Evolutionary conservation across 2,888 invertebrate species (phyloP).

Genomic region (Phaedon cochleariae): DNA sequence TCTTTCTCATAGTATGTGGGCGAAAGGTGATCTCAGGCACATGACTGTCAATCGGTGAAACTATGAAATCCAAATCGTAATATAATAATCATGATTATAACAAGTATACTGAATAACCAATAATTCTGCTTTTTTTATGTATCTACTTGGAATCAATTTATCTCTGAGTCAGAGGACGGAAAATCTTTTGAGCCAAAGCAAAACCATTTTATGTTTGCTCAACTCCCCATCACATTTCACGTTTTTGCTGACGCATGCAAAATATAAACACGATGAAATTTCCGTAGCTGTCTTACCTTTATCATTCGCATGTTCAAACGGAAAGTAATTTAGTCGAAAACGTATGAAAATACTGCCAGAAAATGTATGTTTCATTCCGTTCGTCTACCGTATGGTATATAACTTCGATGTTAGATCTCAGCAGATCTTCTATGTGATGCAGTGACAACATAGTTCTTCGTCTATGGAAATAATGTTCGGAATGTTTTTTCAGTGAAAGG

Average conservation of each 20-base stretch:
- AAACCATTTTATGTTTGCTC: constrained; percentile 27
- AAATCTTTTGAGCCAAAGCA: not conserved
- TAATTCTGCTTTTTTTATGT: no score
- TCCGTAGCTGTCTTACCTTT: constrained; percentile 29
- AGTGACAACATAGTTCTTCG: no score
- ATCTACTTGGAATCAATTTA: not conserved
- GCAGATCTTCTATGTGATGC: no score
- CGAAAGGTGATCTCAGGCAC: no score
- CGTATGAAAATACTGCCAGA: constrained; percentile 24
- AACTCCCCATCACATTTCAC: constrained; percentile 22
- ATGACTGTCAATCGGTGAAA: no score
- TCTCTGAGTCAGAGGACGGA: not conserved
- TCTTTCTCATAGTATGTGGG: no score
- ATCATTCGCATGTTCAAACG: constrained; percentile 27
- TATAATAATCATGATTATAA: no score
- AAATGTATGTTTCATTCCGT: constrained; percentile 10
- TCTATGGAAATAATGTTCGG: no score
- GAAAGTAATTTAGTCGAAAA: constrained; percentile 33
- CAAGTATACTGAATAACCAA: no score
- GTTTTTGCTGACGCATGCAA: constrained; percentile 28
- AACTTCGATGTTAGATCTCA: constrained; percentile 6
- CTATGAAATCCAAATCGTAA: no score
- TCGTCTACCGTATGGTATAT: not conserved
- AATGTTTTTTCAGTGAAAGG: no score
- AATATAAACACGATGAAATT: constrained; percentile 20